Base-by-base conservation (phyloP, 1,140 invertebrate genomes). In the Listronotus oregonensis region DNA sequence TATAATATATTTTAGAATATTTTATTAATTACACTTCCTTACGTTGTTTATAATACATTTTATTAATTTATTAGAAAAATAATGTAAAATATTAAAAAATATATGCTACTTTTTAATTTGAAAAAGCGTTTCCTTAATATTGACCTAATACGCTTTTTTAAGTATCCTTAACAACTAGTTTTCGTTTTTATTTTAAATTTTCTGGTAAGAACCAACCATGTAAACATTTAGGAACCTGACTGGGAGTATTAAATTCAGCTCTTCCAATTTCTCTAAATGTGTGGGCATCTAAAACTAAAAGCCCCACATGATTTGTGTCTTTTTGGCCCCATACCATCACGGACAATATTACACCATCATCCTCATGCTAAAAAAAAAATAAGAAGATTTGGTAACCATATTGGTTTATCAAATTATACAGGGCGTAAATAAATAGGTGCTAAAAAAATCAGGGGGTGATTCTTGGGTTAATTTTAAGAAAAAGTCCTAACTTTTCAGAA, bases 211-310 rank as follows among this genome's bases (percentile, higher is more conserved):
- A 93, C 90, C 90, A 92, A 11, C 91, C 90, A 71, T 93, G 90
- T 6, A 93, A 77, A 77, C 90, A 92, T 77, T 92, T 92, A 37
- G 91, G 90, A 39, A 89, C 87, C 4, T 89, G 86, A 51, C 88
- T 85, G 17, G 86, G 85, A 6, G 90, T 89, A 0, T 78, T 74
- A 70, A 92, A 93, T 27, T 80, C 85, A 17, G 84, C 84, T 66
- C 90, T 81, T 6, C 84, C 88, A 5, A 92, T 72, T 78, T 93
- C 90, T 18, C 73, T 78, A 71, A 90, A 85, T 5, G 83, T 85
- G 59, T 78, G 80, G n/a, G 89, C 89, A 72, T 90, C 84, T 17
- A 93, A 78, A 43, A 92, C 82, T 43, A 92, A 66, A 1, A 93
- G 73, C 3, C 86, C 89, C 6, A 89, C 86, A 68, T 84, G 81